These are phyloP conservation scores for Chouioia cunea DNA, from an alignment of 2,888 invertebrate genomes.

Conservation along the genomic window DNA sequence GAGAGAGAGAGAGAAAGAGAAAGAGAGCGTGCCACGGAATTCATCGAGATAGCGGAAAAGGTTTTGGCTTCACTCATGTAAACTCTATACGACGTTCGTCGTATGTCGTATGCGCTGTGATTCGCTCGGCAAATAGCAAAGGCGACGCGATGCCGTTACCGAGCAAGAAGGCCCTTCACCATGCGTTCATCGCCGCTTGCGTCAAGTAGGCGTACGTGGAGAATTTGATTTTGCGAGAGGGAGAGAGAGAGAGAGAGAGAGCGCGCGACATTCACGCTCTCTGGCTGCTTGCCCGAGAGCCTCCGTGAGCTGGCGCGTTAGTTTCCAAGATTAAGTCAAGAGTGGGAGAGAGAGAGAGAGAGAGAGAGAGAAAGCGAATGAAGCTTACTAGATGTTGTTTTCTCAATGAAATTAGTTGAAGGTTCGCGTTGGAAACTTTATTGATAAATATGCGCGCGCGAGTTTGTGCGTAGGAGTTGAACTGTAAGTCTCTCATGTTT, in stretches of 20 bases:
- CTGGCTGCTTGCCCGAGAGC: conserved; percentile 20
- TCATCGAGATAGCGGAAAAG: no score
- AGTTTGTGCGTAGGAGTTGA: no score
- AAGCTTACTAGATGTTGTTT: background rate
- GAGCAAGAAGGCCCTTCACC: no score
- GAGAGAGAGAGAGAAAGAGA: no score
- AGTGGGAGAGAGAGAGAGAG: conserved; percentile 3
- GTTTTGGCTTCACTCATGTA: no score
- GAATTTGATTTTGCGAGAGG: conserved; percentile 26
- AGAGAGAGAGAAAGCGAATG: background rate
- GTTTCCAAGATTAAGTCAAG: conserved; percentile 22
- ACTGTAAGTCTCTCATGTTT: no score
- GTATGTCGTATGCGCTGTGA: conserved; percentile 50
- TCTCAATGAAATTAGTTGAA: no score
- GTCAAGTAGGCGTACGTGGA: background rate
- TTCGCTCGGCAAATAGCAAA: conserved; percentile 59
- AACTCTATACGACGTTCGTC: no score
- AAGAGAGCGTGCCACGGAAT: no score
- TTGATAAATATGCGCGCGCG: no score
- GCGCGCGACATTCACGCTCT: background rate
- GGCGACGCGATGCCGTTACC: background rate
- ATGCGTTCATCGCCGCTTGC: conserved; percentile 17
- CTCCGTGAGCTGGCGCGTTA: background rate
- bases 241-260: no score
- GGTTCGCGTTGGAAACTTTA: no score